Percentiles rank a stretch among this genome's conserved stretches.
Conservation (phyloP, 2,888 invertebrate genomes). For the Yponomeuta sedellus region DNA sequence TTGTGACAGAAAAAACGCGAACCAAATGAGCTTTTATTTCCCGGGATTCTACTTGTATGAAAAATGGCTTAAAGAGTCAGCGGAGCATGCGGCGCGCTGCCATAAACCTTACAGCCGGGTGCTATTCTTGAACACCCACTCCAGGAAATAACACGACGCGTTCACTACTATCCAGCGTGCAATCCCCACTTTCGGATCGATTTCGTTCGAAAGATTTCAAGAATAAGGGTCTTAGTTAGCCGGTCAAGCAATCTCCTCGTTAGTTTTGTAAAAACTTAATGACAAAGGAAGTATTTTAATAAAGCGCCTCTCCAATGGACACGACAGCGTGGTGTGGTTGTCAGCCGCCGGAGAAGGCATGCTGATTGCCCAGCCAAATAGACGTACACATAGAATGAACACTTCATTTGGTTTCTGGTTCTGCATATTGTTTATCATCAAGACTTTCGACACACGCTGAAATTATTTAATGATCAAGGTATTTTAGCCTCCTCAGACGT, state of each 20-base stretch:
- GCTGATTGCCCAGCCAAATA: not conserved
- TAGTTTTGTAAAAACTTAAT: conserved; percentile 31
- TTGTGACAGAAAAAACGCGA: not conserved
- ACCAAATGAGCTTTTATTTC: not conserved
- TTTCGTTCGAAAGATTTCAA: not conserved
- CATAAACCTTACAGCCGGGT: conserved; percentile 7
- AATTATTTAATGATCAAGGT: too few species aligned
- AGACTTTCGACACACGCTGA: too few species aligned
- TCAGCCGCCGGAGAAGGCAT: not conserved
- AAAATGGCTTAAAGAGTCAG: conserved; percentile 5
- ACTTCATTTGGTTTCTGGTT: not conserved
- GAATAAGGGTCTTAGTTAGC: conserved; percentile 7
- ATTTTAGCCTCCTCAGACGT: too few species aligned
- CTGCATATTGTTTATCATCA: too few species aligned
- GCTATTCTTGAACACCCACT: not conserved
- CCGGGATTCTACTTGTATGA: not conserved
- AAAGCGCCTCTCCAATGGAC: conserved; percentile 20
- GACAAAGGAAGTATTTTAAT: conserved; percentile 31
- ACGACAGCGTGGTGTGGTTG: not conserved
- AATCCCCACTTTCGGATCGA: not conserved
- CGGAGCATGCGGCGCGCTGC: conserved; percentile 4
- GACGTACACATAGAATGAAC: not conserved
- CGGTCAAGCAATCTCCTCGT: conserved; percentile 14
- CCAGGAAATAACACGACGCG: not conserved
- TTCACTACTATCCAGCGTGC: not conserved